Base-by-base conservation (phyloP, 1,140 invertebrate species). In the Diprion similis region DNA sequence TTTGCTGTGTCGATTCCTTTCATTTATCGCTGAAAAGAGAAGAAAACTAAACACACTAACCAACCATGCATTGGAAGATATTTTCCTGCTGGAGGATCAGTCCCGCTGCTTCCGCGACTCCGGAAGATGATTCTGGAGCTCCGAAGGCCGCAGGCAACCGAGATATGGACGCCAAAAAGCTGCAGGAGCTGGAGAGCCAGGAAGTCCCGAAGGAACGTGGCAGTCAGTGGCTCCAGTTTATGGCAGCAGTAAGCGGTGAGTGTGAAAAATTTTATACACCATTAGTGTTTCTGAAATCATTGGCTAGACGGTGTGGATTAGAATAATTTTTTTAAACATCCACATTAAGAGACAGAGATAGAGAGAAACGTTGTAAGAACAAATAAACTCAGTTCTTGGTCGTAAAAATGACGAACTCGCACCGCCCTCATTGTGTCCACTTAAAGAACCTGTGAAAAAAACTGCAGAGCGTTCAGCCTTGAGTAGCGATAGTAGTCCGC, bases 221-320 rank as follows among this genome's bases (percentile, higher is more conserved):
- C 1, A 74, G 75, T 59, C 75, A 78, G 67, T 78, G 77, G 77
- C 73, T 78, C 70, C 77, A 78, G 66, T 78, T 78, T n/a, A 51
- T 71, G 64, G 77, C 77, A 47, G 77, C 77, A 11, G 76, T 78
- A 46, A 78, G 77, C 48, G 77, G 77, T 78, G 66, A 78, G 75
- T 70, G 46, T 64, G 24, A 18, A n/a, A 37, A 37, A 37, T 10
- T 51, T 17, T 64, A 15, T 15, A 64, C 17, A 15, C 6, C 59
- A 64, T 64, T 64, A 1, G 17, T 15, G 59, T 18, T 64, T 64
- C 59, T 15, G 59, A 64, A 64, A 64, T 7, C 17, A 15, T 64
- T 7, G 24, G 6, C 0, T 37, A 37, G 24, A 1, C 24, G 0
- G 1, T 37, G 2, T 37, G 24, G 24, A 37, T 37, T 37, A 37